Evolutionary conservation across 2,888 invertebrate genomes (phyloP).

Genomic region (Parnassius orleans): DNA sequence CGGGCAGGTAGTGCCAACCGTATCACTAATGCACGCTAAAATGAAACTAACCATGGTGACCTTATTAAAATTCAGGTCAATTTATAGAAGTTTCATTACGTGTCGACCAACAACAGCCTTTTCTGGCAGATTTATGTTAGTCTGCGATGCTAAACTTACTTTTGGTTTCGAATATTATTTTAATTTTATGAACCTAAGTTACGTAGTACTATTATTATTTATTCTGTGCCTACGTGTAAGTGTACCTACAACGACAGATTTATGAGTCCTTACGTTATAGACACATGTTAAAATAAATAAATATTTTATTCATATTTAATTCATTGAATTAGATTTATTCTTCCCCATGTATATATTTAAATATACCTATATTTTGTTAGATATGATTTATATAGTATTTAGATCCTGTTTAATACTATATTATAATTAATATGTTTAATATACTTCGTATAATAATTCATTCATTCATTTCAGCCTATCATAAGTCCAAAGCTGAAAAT

Average conservation of each 20-base stretch:
- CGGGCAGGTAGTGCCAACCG: not conserved
- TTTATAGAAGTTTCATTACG: conserved; percentile 8
- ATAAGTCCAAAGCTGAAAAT: too few relatives aligned
- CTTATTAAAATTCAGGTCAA: conserved; percentile 17
- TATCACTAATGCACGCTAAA: conserved; percentile 1
- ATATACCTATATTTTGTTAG: too few relatives aligned
- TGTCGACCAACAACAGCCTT: conserved; percentile 5
- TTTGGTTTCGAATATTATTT: conserved; percentile 4
- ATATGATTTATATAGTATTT: too few relatives aligned
- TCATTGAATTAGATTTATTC: too few relatives aligned
- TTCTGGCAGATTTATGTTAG: conserved; percentile 20
- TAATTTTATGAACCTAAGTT: conserved; percentile 1
- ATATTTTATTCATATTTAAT: too few relatives aligned
- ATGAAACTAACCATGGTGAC: conserved; percentile 10
- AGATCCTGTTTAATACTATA: too few relatives aligned
- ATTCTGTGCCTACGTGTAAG: too few relatives aligned
- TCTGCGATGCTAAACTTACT: conserved; percentile 2
- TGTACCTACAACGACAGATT: not conserved
- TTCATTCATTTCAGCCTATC: too few relatives aligned
- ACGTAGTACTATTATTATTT: too few relatives aligned
- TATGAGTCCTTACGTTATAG: not conserved
- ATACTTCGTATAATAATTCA: too few relatives aligned
- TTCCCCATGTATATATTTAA: too few relatives aligned
- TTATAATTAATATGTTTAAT: too few relatives aligned
- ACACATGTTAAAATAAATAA: not conserved